phyloP scores from a whole-genome alignment of 2,113 vertebrate genomes.

The Fukomys damarensis region DNA sequence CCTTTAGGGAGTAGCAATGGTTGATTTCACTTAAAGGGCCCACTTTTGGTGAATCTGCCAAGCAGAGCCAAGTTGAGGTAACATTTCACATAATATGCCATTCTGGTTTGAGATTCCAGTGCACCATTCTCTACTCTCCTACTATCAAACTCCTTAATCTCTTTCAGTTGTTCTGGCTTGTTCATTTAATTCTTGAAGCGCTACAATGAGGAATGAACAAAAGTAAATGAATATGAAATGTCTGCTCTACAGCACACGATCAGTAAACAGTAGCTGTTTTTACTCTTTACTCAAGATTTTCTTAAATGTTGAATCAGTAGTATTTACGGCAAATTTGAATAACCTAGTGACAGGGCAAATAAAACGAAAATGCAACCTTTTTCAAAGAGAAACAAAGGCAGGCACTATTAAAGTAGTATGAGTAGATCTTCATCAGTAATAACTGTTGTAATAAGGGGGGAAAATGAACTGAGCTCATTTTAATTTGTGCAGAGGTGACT shows the following conservation, averaged over 20 bases:
- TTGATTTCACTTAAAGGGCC: background rate
- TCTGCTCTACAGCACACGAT: background rate
- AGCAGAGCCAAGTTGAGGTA: rapidly evolving
- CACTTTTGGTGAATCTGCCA: background rate
- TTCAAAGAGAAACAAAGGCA: background rate
- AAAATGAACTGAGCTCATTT: background rate
- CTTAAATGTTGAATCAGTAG: background rate
- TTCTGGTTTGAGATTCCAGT: background rate
- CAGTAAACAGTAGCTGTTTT: background rate
- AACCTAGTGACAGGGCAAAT: background rate
- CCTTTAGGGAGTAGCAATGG: background rate
- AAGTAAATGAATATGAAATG: background rate
- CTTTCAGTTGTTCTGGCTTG: background rate
- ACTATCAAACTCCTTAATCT: background rate
- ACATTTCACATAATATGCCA: background rate
- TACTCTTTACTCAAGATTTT: background rate
- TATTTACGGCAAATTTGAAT: background rate
- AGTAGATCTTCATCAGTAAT: background rate
- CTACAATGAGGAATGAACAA: background rate
- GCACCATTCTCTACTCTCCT: rapidly evolving
- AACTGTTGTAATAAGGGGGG: background rate
- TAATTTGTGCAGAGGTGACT: background rate
- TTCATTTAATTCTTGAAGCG: background rate
- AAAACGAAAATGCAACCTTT: background rate
- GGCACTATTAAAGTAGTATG: background rate